Percentiles rank a stretch among this genome's conserved stretches.
Evolutionary conservation across 2,888 invertebrate genomes (phyloP).

Genomic region (Seira musarum): DNA sequence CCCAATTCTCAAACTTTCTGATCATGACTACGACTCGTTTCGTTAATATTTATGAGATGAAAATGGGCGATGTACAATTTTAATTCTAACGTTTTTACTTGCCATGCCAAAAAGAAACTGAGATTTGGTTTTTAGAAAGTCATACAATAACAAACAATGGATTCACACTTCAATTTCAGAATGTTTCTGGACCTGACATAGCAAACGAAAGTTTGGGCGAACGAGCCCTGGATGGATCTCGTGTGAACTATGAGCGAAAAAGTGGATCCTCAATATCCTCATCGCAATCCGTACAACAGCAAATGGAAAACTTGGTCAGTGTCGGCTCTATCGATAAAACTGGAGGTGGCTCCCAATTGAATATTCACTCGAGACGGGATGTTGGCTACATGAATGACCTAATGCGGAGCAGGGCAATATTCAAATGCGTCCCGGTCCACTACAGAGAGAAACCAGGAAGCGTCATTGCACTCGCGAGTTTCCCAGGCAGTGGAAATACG

Average conservation of each 20-base stretch:
- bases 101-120: too few species aligned
- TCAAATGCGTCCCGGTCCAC: conserved; percentile 67
- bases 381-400: conserved; percentile 62
- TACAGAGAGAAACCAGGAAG: conserved; percentile 73
- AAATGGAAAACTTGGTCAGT: conserved; percentile 26
- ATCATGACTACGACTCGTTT: too few species aligned
- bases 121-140: not conserved
- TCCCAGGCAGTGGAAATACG: conserved; percentile 89
- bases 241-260: conserved; percentile 3
- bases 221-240: conserved; percentile 25
- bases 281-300: conserved; percentile 13
- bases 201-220: conserved; percentile 43
- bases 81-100: too few species aligned
- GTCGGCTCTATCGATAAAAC: conserved; percentile 56
- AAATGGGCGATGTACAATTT: too few species aligned
- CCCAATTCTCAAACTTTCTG: too few species aligned
- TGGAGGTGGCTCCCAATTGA: conserved; percentile 42
- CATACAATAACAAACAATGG: not conserved
- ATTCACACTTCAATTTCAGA: conserved; percentile 33
- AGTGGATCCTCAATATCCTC: conserved; percentile 9
- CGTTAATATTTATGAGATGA: too few species aligned
- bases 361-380: conserved; percentile 61
- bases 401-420: conserved; percentile 65
- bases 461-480: conserved; percentile 81
- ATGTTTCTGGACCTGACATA: conserved; percentile 42